Percentiles rank a stretch among this genome's conserved stretches.
These are phyloP conservation scores for Aulostomus chinensis DNA, from an alignment of 2,797 vertebrate species.

Conservation along the genomic window DNA sequence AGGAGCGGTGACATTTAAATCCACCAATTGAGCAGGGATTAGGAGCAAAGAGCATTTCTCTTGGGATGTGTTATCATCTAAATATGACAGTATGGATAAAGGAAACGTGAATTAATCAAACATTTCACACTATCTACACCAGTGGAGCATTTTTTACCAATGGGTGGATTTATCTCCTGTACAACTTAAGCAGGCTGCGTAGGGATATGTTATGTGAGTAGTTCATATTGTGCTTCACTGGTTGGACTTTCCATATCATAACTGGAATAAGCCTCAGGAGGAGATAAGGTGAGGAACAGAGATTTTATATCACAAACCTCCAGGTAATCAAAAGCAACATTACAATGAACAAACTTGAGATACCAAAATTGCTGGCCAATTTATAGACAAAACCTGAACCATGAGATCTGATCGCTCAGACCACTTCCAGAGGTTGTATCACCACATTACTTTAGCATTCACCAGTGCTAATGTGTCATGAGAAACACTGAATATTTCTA, in stretches of 20 bases:
- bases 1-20: conserved; percentile 68
- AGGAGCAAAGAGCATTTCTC: conserved; percentile 55
- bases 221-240: conserved; percentile 15
- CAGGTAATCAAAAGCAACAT: conserved; percentile 15
- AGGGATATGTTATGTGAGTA: too few species aligned
- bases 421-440: too few species aligned
- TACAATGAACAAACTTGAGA: conserved; percentile 3
- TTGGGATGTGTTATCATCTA: conserved; percentile 51
- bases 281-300: conserved; percentile 24
- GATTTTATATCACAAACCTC: conserved; percentile 21
- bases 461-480: too few species aligned
- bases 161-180: conserved; percentile 22
- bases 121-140: conserved; percentile 21
- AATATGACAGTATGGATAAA: conserved; percentile 58
- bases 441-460: too few species aligned
- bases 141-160: conserved; percentile 7
- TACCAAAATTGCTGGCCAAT: too few species aligned
- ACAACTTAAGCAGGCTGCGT: conserved; percentile 18
- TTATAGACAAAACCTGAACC: too few species aligned
- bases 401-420: too few species aligned
- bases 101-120: conserved; percentile 50
- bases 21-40: conserved; percentile 62
- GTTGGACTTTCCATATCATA: conserved; percentile 12
- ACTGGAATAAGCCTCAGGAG: conserved; percentile 20
- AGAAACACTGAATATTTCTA: too few species aligned